Percentiles rank a stretch among this genome's conserved stretches.
These are phyloP conservation scores for Eupithecia subumbrata DNA, from an alignment of 2,888 invertebrate genomes.

Conservation along the genomic window DNA sequence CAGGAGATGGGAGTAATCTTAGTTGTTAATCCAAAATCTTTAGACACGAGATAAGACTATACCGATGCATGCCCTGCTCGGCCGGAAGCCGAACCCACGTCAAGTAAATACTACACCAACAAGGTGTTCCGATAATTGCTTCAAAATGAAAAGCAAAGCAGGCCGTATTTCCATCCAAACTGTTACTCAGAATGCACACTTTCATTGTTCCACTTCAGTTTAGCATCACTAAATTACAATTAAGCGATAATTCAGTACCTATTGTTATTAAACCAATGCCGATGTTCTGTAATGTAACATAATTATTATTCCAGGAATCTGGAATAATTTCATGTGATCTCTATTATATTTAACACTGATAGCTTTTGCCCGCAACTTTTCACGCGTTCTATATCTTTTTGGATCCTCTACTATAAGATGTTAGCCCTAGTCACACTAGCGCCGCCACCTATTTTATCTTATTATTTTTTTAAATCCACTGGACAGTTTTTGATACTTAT, in stretches of 20 bases:
- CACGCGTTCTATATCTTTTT: background rate
- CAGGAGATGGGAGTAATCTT: too few species aligned
- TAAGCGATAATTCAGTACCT: background rate
- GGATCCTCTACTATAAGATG: background rate
- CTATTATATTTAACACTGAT: background rate
- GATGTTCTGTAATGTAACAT: too few species aligned
- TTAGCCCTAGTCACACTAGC: too few species aligned
- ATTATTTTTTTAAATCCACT: too few species aligned
- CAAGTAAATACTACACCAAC: background rate
- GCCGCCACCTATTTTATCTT: too few species aligned
- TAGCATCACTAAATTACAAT: background rate
- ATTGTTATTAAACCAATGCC: too few species aligned
- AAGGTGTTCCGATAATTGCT: background rate
- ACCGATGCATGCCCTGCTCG: too few species aligned
- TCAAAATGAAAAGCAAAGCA: constrained; percentile 1
- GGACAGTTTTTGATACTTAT: too few species aligned
- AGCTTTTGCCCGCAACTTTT: background rate
- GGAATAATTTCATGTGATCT: background rate
- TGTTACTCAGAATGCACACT: constrained; percentile 11
- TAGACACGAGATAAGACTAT: too few species aligned
- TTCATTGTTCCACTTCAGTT: constrained; percentile 7
- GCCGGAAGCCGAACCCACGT: background rate
- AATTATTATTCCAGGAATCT: too few species aligned
- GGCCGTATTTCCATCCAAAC: constrained; percentile 10
- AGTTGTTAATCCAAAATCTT: too few species aligned